Percentiles rank a stretch among this genome's conserved stretches.
These are phyloP conservation scores for Ephestia elutella DNA, from an alignment of 1,140 invertebrate genomes.

Conservation along the genomic window DNA sequence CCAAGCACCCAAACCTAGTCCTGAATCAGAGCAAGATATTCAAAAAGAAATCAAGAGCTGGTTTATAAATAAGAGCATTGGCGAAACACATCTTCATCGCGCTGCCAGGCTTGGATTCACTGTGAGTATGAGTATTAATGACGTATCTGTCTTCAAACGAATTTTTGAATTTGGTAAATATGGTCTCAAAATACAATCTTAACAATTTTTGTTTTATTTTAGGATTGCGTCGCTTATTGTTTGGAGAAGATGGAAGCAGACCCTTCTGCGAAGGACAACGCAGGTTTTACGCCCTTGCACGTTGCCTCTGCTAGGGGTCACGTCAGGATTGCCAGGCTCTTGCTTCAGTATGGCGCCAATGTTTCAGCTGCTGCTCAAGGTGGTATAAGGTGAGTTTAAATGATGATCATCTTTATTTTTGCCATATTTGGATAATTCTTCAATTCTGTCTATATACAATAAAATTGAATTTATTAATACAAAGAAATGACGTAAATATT, in stretches of 20 bases:
- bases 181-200: background rate
- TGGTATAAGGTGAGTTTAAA: slow-evolving; percentile 83
- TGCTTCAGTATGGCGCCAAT: slow-evolving; percentile 91
- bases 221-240: slow-evolving; percentile 94
- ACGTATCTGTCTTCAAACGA: background rate
- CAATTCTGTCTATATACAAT: no score
- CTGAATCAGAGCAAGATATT: slow-evolving; percentile 83
- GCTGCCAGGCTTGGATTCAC: slow-evolving; percentile 91
- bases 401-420: no score
- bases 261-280: slow-evolving; percentile 93
- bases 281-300: slow-evolving; percentile 94
- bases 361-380: slow-evolving; percentile 92
- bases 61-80: slow-evolving; percentile 94
- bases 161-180: background rate
- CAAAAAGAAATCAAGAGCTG: slow-evolving; percentile 90
- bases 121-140: slow-evolving; percentile 74
- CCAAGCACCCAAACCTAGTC: slow-evolving; percentile 74
- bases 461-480: background rate
- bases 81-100: slow-evolving; percentile 92
- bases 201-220: slow-evolving; percentile 20
- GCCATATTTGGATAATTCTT: no score
- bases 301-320: slow-evolving; percentile 92
- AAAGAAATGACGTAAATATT: slow-evolving; percentile 33
- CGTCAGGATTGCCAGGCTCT: slow-evolving; percentile 86
- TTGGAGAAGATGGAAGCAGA: slow-evolving; percentile 87